phyloP scores from a whole-genome alignment of 2,888 invertebrate species.

The Leuctra nigra region DNA sequence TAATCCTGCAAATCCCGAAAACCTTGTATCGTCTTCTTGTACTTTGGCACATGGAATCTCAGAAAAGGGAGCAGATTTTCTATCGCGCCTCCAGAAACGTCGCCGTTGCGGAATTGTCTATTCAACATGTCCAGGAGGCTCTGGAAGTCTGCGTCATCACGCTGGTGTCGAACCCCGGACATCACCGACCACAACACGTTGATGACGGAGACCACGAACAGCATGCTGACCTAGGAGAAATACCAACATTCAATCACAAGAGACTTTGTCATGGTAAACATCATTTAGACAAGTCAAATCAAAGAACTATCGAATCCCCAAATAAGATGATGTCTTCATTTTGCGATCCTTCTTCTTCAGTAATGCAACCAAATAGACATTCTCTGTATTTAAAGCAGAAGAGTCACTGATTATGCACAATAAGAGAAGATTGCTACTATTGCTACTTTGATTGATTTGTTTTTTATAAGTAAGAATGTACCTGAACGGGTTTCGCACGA shows the following conservation, averaged over 20 bases:
- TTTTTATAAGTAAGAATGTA: too few species aligned
- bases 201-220: conserved; percentile 28
- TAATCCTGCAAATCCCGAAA: background rate
- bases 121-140: conserved; percentile 23
- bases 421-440: too few species aligned
- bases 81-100: conserved; percentile 14
- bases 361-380: too few species aligned
- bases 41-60: conserved; percentile 7
- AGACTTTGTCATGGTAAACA: too few species aligned
- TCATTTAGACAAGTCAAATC: too few species aligned
- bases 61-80: conserved; percentile 16
- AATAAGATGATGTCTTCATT: too few species aligned
- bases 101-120: conserved; percentile 20
- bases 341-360: too few species aligned
- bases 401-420: too few species aligned
- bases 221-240: conserved; percentile 18
- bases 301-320: too few species aligned
- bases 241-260: too few species aligned
- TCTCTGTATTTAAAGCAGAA: too few species aligned
- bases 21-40: background rate
- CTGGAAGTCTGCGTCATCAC: conserved; percentile 25
- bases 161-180: conserved; percentile 27
- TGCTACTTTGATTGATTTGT: too few species aligned
- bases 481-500: conserved; percentile 18
- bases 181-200: conserved; percentile 32